These are phyloP conservation scores for Omphaloscelis lunosa DNA, from an alignment of 2,888 invertebrate genomes.

Conservation along the genomic window DNA sequence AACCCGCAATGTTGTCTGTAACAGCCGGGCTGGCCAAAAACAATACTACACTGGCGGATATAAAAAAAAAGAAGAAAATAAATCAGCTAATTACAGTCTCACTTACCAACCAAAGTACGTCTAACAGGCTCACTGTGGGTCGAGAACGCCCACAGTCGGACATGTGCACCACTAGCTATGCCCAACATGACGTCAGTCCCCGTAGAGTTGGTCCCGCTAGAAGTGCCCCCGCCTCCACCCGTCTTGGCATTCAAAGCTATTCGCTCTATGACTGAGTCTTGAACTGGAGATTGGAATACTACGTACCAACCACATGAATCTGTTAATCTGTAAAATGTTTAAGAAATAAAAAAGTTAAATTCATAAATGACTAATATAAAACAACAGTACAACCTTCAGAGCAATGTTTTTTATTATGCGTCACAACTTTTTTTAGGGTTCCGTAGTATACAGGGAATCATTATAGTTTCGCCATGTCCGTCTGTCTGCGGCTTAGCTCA, in stretches of 20 bases:
- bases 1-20: neutral
- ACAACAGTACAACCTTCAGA: too few relatives aligned
- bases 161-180: slow-evolving; percentile 86
- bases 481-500: too few relatives aligned
- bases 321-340: slow-evolving; percentile 92
- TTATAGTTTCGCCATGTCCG: too few relatives aligned
- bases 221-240: slow-evolving; percentile 79
- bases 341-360: neutral
- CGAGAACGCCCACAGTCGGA: slow-evolving; percentile 88
- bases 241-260: slow-evolving; percentile 96
- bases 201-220: slow-evolving; percentile 80
- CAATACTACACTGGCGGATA: neutral
- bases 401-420: neutral
- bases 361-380: neutral
- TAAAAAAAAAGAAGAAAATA: neutral
- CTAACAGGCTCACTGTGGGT: slow-evolving; percentile 88
- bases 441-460: too few relatives aligned
- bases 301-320: slow-evolving; percentile 99
- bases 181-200: slow-evolving; percentile 89
- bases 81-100: neutral
- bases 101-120: slow-evolving; percentile 87
- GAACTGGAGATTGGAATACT: slow-evolving; percentile 97
- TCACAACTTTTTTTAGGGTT: neutral
- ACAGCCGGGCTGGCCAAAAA: neutral
- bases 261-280: slow-evolving; percentile 96